These are phyloP conservation scores for Neopipo cinnamomea DNA, from an alignment of 2,113 vertebrate genomes.

Conservation along the genomic window DNA sequence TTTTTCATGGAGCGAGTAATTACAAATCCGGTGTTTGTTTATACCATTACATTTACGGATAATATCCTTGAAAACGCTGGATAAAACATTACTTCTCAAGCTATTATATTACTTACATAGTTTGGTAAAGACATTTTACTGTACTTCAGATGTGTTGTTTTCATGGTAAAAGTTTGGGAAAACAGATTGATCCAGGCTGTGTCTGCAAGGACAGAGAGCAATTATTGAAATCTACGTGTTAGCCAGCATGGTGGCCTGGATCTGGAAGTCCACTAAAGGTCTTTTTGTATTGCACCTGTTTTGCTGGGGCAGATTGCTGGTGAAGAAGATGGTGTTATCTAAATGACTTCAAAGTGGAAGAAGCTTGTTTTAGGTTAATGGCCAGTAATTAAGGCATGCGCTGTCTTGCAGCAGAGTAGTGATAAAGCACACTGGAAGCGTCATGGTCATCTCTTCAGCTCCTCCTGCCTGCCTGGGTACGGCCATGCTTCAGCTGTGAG, in stretches of 20 bases:
- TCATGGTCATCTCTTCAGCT: accelerated
- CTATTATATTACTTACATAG: neutral
- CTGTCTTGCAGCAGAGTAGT: neutral
- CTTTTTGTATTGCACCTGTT: neutral
- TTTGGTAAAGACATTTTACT: neutral
- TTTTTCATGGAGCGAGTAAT: neutral
- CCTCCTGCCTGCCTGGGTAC: neutral
- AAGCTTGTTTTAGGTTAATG: neutral
- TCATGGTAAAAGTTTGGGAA: neutral
- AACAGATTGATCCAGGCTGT: neutral
- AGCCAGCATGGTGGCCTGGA: accelerated
- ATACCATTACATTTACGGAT: neutral
- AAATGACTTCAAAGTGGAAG: neutral
- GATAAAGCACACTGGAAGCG: neutral
- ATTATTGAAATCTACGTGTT: neutral
- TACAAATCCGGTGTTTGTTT: neutral
- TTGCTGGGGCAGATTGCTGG: neutral
- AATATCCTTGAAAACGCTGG: neutral
- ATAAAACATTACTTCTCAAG: neutral
- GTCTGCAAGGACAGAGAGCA: neutral
- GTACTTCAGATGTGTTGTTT: neutral
- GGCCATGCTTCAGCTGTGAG: accelerated
- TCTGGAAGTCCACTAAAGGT: neutral
- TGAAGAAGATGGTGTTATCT: neutral
- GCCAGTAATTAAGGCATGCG: neutral